Evolutionary conservation across 2,113 vertebrate species (phyloP).

Genomic region (Rhinolophus sinicus): DNA sequence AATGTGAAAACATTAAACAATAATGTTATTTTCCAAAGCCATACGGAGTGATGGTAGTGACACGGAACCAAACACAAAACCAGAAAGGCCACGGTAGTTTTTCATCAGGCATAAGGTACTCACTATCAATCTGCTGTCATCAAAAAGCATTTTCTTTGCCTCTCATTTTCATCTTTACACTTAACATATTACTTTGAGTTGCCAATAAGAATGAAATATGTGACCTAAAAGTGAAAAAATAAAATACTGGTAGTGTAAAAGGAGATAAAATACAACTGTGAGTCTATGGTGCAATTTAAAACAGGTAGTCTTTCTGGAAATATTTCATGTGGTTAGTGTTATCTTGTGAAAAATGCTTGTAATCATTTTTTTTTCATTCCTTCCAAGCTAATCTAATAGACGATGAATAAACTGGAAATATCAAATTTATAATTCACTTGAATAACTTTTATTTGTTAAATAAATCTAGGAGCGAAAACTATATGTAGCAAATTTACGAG

Average conservation of each 20-base stretch:
- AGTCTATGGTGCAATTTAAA: neutral
- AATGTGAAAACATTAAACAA: neutral
- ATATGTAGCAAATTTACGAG: neutral
- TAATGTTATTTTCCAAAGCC: neutral
- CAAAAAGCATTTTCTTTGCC: conserved; percentile 9
- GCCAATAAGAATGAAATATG: conserved; percentile 18
- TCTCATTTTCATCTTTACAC: neutral
- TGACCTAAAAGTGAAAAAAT: neutral
- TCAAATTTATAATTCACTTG: conserved; percentile 20
- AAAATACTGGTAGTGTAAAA: conserved; percentile 25
- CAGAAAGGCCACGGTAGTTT: neutral
- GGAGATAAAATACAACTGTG: neutral
- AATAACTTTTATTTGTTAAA: conserved; percentile 49
- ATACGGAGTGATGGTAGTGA: neutral
- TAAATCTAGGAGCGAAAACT: conserved; percentile 18
- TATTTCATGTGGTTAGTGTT: neutral
- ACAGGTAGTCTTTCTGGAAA: neutral
- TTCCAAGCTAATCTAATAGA: conserved; percentile 32
- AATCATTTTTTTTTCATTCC: neutral
- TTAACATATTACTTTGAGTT: neutral
- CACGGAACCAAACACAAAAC: neutral
- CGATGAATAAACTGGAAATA: neutral
- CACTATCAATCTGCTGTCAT: neutral
- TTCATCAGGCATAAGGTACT: neutral
- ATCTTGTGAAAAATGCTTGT: neutral